Conservation (phyloP, 2,888 invertebrate species). For the Lasioglossum malachurum region DNA sequence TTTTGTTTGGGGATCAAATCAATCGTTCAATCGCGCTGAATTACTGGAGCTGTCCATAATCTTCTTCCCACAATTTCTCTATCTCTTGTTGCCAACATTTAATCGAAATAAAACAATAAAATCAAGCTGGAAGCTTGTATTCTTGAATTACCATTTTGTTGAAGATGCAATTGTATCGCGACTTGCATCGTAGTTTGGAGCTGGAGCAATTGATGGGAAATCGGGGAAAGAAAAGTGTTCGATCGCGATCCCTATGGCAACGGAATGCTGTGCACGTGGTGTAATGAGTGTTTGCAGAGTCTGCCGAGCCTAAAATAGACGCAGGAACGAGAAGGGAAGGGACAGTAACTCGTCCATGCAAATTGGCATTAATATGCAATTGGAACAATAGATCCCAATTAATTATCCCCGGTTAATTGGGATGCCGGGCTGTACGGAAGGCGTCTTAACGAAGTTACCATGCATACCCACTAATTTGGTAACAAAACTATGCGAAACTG, state of each 20-base stretch:
- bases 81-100: too few species aligned
- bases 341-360: constrained; percentile 59
- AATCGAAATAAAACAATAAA: too few species aligned
- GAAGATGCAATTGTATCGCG: not conserved
- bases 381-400: constrained; percentile 67
- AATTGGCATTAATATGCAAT: constrained; percentile 68
- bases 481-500: constrained; percentile 46
- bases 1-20: too few species aligned
- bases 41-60: too few species aligned
- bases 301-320: constrained; percentile 31
- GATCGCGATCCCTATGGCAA: not conserved
- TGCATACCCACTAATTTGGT: constrained; percentile 40
- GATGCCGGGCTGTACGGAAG: constrained; percentile 23
- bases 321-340: constrained; percentile 22
- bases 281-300: constrained; percentile 12
- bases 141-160: too few species aligned
- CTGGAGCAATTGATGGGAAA: too few species aligned
- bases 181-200: not conserved
- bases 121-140: too few species aligned
- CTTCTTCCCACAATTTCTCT: too few species aligned
- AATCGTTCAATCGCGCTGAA: too few species aligned
- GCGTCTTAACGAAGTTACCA: constrained; percentile 57
- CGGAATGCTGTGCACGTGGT: not conserved
- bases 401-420: constrained; percentile 65
- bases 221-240: not conserved